Percentiles rank a stretch among this genome's conserved stretches.
Conservation (phyloP, 2,888 invertebrate species). For the Ditylenchus weischeri region DNA sequence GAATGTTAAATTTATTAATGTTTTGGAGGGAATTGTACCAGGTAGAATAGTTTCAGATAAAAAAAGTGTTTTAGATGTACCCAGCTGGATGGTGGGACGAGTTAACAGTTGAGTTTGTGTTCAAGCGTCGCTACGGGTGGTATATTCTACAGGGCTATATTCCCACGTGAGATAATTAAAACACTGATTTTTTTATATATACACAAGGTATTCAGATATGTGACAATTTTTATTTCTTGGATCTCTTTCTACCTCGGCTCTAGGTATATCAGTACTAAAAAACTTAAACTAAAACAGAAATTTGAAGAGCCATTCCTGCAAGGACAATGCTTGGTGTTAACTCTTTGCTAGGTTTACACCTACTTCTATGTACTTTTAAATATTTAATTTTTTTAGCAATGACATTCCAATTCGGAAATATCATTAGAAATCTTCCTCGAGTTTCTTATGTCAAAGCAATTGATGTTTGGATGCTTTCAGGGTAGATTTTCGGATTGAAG, state of each 20-base stretch:
- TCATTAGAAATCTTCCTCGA: conserved; percentile 57
- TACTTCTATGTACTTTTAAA: conserved; percentile 9
- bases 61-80: conserved; percentile 45
- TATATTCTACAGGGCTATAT: conserved; percentile 56
- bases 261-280: conserved; percentile 31
- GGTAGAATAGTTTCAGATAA: neutral
- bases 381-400: conserved; percentile 41
- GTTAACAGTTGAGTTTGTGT: conserved; percentile 56
- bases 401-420: conserved; percentile 59
- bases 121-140: conserved; percentile 58
- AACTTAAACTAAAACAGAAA: neutral
- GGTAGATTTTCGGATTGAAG: neutral
- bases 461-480: conserved; percentile 56
- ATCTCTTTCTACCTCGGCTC: conserved; percentile 58
- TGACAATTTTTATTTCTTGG: conserved; percentile 59
- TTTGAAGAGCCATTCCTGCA: conserved; percentile 57
- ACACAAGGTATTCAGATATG: conserved; percentile 31
- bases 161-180: conserved; percentile 40
- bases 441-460: conserved; percentile 57
- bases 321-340: conserved; percentile 59
- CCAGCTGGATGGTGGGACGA: conserved; percentile 60
- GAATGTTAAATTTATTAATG: no score
- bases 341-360: conserved; percentile 42
- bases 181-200: neutral
- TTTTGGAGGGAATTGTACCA: no score